Evolutionary conservation across 1,140 invertebrate species (phyloP).

Genomic region (Micrasema minimum): DNA sequence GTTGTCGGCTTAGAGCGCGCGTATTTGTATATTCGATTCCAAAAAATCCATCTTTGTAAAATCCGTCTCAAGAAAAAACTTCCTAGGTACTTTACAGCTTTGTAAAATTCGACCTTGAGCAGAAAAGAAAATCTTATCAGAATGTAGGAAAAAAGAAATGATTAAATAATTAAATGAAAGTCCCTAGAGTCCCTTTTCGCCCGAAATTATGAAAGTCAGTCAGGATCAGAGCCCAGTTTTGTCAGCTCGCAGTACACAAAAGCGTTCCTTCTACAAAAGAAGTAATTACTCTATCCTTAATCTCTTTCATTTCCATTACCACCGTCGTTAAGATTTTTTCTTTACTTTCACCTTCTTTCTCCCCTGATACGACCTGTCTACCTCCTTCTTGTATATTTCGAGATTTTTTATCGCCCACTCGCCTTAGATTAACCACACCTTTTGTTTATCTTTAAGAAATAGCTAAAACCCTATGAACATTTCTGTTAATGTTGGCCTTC

Average conservation of each 20-base stretch:
- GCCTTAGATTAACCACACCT: constrained; percentile 46
- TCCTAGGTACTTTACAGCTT: no score
- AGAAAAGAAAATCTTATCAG: no score
- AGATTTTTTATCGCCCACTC: constrained; percentile 51
- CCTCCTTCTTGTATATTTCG: constrained; percentile 39
- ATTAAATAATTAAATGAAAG: no score
- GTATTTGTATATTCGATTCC: no score
- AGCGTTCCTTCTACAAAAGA: constrained; percentile 48
- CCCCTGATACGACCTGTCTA: constrained; percentile 23
- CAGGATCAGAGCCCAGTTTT: constrained; percentile 16
- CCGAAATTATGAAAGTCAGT: constrained; percentile 25
- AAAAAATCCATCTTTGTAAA: no score
- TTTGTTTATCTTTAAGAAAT: constrained; percentile 45
- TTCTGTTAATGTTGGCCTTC: constrained; percentile 37
- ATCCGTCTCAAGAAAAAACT: no score
- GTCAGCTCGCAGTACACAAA: constrained; percentile 37
- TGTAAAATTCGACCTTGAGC: no score
- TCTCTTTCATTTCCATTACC: constrained; percentile 55
- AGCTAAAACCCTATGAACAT: constrained; percentile 39
- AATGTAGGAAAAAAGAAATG: no score
- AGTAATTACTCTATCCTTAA: constrained; percentile 55
- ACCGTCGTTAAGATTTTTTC: constrained; percentile 49
- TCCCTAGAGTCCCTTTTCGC: no score
- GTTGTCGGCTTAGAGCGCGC: no score
- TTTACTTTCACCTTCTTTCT: constrained; percentile 19